Percentiles rank a stretch among this genome's conserved stretches.
These are phyloP conservation scores for Caenorhabditis panamensis DNA, from an alignment of 2,888 invertebrate species.

Conservation along the genomic window DNA sequence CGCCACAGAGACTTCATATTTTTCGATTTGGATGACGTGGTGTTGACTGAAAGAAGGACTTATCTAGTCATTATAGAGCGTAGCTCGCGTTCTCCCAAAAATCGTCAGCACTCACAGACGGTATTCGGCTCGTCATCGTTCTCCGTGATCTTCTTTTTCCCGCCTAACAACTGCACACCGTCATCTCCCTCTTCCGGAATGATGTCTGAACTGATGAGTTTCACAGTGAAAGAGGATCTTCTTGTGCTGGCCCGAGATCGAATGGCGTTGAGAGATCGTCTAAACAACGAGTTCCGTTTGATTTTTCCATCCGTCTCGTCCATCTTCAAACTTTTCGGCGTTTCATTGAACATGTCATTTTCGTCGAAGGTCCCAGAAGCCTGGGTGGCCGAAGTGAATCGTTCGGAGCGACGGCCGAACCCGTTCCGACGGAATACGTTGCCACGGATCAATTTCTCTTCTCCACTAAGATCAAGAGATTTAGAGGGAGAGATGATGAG, in stretches of 20 bases:
- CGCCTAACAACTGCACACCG: not conserved
- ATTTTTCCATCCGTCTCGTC: conserved; percentile 34
- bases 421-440: conserved; percentile 33
- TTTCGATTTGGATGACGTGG: conserved; percentile 6
- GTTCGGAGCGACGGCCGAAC: conserved; percentile 53
- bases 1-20: conserved; percentile 43
- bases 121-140: not conserved
- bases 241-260: conserved; percentile 21
- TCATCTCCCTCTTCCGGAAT: conserved; percentile 1
- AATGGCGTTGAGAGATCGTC: conserved; percentile 43
- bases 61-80: not conserved
- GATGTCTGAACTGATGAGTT: not conserved
- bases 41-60: not conserved
- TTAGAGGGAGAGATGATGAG: not conserved
- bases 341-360: not conserved
- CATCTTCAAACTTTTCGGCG: not conserved
- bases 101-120: not conserved
- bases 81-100: not conserved
- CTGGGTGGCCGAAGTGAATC: conserved; percentile 32
- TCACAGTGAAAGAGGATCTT: not conserved
- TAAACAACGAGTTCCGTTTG: conserved; percentile 51
- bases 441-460: not conserved
- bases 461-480: not conserved
- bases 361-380: not conserved
- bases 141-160: not conserved